Conservation (phyloP, 2,113 vertebrate genomes). For the Anoplopoma fimbria region DNA sequence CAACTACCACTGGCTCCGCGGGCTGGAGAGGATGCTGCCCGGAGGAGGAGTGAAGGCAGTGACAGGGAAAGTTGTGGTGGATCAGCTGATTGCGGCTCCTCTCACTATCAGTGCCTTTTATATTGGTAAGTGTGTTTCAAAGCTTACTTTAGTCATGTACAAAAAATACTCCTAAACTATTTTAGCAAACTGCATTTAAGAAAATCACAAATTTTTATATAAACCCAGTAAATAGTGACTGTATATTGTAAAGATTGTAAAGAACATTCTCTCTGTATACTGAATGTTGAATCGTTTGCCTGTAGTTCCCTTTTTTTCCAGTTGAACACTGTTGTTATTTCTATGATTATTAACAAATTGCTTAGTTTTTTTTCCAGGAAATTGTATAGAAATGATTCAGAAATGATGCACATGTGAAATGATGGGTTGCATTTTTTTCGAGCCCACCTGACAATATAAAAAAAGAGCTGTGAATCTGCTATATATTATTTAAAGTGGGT, state of each 20-base stretch:
- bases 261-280: background rate
- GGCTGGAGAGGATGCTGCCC: conserved; percentile 83
- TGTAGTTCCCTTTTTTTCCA: background rate
- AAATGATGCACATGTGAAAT: background rate
- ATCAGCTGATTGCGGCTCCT: conserved; percentile 85
- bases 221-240: background rate
- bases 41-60: conserved; percentile 75
- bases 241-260: background rate
- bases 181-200: background rate
- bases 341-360: background rate
- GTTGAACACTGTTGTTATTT: background rate
- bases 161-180: background rate
- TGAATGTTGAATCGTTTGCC: background rate
- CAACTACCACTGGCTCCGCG: conserved; percentile 86
- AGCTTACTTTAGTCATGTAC: background rate
- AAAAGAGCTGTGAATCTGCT: background rate
- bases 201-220: background rate
- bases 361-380: background rate
- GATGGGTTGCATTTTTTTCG: background rate
- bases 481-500: background rate
- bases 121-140: conserved; percentile 74
- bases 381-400: background rate
- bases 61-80: conserved; percentile 82
- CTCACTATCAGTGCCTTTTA: conserved; percentile 87
- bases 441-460: background rate